Conservation (phyloP, 2,888 invertebrate species). For the Meloe dianella region DNA sequence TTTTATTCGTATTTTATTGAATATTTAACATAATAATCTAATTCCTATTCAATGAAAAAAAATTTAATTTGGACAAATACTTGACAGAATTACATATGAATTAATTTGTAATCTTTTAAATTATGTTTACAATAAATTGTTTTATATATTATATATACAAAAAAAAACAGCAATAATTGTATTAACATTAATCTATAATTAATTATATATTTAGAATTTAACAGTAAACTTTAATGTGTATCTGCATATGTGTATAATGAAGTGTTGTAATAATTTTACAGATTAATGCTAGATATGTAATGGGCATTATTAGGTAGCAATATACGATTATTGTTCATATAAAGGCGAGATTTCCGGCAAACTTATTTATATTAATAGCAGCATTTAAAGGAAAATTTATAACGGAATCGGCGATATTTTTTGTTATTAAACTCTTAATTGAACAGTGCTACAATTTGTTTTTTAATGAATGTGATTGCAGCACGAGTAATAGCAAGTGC, state of each 20-base stretch:
- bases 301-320: not conserved
- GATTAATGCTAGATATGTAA: not conserved
- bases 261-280: not conserved
- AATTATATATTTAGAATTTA: not conserved
- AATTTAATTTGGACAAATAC: not conserved
- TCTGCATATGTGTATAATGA: not conserved
- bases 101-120: not conserved
- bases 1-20: too few relatives aligned
- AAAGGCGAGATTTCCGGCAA: not conserved
- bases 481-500: too few relatives aligned
- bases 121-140: not conserved
- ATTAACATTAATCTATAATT: not conserved
- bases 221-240: not conserved
- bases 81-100: not conserved
- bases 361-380: not conserved
- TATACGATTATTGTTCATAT: slow-evolving; percentile 1
- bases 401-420: not conserved
- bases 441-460: not conserved
- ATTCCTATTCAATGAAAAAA: not conserved
- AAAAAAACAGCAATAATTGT: not conserved
- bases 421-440: not conserved
- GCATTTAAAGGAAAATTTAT: not conserved
- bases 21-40: not conserved
- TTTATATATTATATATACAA: not conserved
- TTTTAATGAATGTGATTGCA: too few relatives aligned